A percentile compares a stretch with the other conserved stretches of the same genome.
Conservation (phyloP, 1,140 invertebrate genomes). For the Scaptodrosophila lebanonensis region DNA sequence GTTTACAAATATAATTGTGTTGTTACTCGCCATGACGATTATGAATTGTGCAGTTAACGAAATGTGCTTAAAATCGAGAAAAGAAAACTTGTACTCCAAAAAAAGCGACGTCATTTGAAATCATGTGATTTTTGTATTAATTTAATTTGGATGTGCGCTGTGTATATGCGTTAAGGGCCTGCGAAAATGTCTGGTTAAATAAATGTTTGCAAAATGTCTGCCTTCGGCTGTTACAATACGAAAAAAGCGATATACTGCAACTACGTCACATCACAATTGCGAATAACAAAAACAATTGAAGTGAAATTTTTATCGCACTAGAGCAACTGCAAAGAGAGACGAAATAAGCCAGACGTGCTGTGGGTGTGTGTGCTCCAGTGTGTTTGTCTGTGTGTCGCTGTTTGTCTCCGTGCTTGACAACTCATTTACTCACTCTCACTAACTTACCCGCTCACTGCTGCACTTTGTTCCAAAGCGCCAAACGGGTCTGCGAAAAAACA, state of each 20-base stretch:
- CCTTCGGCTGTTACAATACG: background rate
- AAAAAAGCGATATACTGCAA: constrained; percentile 20
- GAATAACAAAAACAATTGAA: constrained; percentile 34
- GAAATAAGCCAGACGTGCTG: background rate
- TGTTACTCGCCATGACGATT: too few species aligned
- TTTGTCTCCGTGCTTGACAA: constrained; percentile 51
- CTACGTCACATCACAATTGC: constrained; percentile 30
- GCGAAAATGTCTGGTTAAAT: constrained; percentile 8
- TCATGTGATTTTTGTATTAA: constrained; percentile 31
- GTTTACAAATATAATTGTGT: too few species aligned
- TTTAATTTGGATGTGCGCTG: background rate
- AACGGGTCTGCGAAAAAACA: constrained; percentile 30
- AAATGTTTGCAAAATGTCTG: constrained; percentile 5
- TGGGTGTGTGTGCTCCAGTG: constrained; percentile 10
- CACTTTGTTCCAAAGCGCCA: constrained; percentile 52
- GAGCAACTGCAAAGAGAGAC: constrained; percentile 9
- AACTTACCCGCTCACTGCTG: too few species aligned
- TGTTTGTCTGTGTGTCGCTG: constrained; percentile 24
- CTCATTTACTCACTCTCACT: constrained; percentile 14
- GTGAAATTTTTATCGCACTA: constrained; percentile 33
- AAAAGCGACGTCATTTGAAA: background rate
- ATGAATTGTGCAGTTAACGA: too few species aligned
- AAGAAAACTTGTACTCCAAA: too few species aligned
- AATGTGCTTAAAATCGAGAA: too few species aligned
- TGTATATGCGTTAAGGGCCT: background rate